Percentiles rank a stretch among this genome's conserved stretches.
Conservation (phyloP, 2,888 invertebrate genomes). For the Drosophila maculinotata region DNA sequence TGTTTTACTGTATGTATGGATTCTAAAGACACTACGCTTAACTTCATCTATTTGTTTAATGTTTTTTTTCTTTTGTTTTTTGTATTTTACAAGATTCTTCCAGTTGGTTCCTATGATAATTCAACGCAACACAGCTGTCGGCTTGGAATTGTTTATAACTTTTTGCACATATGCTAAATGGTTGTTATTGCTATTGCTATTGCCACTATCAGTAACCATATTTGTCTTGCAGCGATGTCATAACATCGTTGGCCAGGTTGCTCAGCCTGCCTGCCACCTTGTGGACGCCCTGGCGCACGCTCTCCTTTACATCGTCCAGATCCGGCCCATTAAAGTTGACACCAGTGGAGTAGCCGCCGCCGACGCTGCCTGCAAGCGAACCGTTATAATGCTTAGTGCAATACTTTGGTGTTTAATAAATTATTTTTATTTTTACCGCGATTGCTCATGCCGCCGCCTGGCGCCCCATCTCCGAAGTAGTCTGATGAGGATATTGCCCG, state of each 20-base stretch:
- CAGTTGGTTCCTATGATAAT: constrained; percentile 24
- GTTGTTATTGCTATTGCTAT: constrained; percentile 30
- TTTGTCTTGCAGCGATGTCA: constrained; percentile 95
- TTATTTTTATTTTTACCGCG: constrained; percentile 41
- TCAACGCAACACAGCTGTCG: constrained; percentile 35
- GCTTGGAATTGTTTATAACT: constrained; percentile 62
- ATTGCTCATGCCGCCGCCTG: constrained; percentile 58
- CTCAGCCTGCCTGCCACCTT: constrained; percentile 99
- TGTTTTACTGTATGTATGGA: constrained; percentile 37
- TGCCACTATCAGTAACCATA: constrained; percentile 87
- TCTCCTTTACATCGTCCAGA: constrained; percentile 98
- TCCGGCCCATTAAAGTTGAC: constrained; percentile 89
- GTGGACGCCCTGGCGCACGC: constrained; percentile 97
- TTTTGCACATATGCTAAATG: constrained; percentile 58
- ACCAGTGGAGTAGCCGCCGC: constrained; percentile 76
- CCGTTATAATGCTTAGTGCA: not conserved
- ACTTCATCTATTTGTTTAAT: constrained; percentile 37
- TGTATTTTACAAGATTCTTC: constrained; percentile 36
- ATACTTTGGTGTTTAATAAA: not conserved
- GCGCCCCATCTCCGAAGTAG: constrained; percentile 91
- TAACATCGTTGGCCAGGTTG: constrained; percentile 96
- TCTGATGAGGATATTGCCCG: constrained; percentile 98
- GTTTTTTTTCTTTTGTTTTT: not conserved
- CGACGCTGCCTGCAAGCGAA: constrained; percentile 58
- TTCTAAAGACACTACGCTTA: constrained; percentile 68